Conservation (phyloP, 2,888 invertebrate genomes). For the Rhagophthalmus giganteus region DNA sequence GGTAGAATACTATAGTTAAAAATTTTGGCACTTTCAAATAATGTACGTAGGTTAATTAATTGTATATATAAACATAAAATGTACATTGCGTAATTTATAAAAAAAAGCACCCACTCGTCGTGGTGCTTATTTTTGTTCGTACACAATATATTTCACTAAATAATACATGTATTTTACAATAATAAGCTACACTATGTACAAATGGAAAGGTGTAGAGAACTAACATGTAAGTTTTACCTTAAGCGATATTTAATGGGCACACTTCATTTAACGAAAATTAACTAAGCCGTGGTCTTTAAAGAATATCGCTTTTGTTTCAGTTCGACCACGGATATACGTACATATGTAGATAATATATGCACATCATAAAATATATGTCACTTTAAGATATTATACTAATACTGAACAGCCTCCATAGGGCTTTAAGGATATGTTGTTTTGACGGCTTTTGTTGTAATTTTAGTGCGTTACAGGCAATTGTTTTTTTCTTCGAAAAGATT, state of each 20-base stretch:
- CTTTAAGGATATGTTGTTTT: constrained; percentile 40
- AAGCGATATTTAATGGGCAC: constrained; percentile 34
- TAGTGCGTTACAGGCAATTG: constrained; percentile 16
- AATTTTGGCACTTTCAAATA: constrained; percentile 43
- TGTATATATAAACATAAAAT: constrained; percentile 36
- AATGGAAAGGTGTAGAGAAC: constrained; percentile 38
- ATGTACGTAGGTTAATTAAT: constrained; percentile 38
- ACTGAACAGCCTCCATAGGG: constrained; percentile 31
- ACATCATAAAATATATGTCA: constrained; percentile 37
- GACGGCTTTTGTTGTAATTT: constrained; percentile 38
- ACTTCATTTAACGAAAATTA: constrained; percentile 34
- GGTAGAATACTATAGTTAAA: constrained; percentile 11
- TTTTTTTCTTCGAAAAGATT: not conserved
- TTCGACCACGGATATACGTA: constrained; percentile 34
- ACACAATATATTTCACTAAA: constrained; percentile 29
- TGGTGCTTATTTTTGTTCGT: not conserved
- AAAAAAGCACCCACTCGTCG: no score
- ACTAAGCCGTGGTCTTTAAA: constrained; percentile 28
- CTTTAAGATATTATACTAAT: constrained; percentile 32
- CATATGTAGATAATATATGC: no score
- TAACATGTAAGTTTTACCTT: constrained; percentile 36
- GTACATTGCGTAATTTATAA: constrained; percentile 1
- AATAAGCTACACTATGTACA: constrained; percentile 40
- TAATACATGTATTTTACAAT: constrained; percentile 41
- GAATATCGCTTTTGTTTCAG: constrained; percentile 26